phyloP scores from a whole-genome alignment of 2,113 vertebrate genomes.

The Melospiza georgiana region DNA sequence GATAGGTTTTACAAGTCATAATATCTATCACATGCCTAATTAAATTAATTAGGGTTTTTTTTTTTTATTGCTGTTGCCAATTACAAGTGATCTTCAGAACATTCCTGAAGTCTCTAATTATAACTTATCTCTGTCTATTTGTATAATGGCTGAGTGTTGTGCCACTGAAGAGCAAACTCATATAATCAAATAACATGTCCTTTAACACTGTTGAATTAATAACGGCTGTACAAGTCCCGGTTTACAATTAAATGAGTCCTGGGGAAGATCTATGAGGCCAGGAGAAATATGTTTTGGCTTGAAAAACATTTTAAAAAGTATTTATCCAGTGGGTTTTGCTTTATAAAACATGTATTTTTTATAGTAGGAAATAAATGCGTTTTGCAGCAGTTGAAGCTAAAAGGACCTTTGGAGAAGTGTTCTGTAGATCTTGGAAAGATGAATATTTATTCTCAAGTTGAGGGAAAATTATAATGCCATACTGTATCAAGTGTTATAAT shows the following conservation, averaged over 20 bases:
- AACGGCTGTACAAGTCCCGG: not conserved
- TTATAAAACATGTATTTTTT: not conserved
- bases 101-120: constrained; percentile 51
- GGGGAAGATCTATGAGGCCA: not conserved
- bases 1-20: constrained; percentile 52
- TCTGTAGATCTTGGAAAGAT: not conserved
- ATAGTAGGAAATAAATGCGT: not conserved
- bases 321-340: not conserved
- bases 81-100: constrained; percentile 43
- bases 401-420: not conserved
- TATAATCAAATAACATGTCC: constrained; percentile 13
- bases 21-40: constrained; percentile 41
- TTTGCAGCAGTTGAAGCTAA: not conserved
- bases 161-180: constrained; percentile 24
- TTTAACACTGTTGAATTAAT: not conserved
- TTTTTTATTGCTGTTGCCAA: not conserved
- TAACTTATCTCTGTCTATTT: constrained; percentile 53
- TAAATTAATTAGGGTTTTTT: constrained; percentile 9
- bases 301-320: not conserved
- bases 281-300: not conserved
- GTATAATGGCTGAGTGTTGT: constrained; percentile 20
- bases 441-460: not conserved
- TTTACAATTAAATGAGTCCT: not conserved
- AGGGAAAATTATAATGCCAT: not conserved
- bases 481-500: not conserved